Conservation (phyloP, 2,888 invertebrate species). For the Gasteruption jaculator region DNA sequence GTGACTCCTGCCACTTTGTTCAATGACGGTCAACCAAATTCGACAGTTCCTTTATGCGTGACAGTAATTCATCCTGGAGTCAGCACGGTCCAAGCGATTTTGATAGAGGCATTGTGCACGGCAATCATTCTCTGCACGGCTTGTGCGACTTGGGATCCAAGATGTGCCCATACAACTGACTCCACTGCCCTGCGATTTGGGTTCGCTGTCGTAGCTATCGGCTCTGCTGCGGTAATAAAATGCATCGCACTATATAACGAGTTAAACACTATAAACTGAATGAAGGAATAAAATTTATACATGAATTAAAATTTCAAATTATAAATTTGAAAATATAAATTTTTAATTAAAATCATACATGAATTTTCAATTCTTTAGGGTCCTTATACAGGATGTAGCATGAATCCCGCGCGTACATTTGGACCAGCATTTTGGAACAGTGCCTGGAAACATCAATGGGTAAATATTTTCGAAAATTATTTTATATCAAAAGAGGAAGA, state of each 20-base stretch:
- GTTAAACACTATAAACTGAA: constrained; percentile 3
- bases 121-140: constrained; percentile 42
- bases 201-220: constrained; percentile 62
- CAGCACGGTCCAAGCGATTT: constrained; percentile 42
- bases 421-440: constrained; percentile 68
- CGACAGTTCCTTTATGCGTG: constrained; percentile 58
- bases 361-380: constrained; percentile 55
- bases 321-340: constrained; percentile 2
- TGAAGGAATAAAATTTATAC: background rate
- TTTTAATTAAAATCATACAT: too few relatives aligned
- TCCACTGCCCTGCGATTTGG: constrained; percentile 67
- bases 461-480: too few relatives aligned
- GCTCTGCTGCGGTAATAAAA: constrained; percentile 64
- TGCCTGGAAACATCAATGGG: constrained; percentile 66
- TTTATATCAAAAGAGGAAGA: too few relatives aligned
- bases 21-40: constrained; percentile 31
- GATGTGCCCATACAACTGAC: constrained; percentile 63
- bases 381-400: constrained; percentile 66
- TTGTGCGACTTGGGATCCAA: constrained; percentile 71
- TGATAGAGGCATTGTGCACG: constrained; percentile 41
- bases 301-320: background rate
- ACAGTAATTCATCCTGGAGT: constrained; percentile 58
- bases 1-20: constrained; percentile 33
- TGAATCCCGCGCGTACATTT: constrained; percentile 68
- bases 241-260: background rate